phyloP scores from a whole-genome alignment of 2,113 vertebrate species.

The Procavia capensis region DNA sequence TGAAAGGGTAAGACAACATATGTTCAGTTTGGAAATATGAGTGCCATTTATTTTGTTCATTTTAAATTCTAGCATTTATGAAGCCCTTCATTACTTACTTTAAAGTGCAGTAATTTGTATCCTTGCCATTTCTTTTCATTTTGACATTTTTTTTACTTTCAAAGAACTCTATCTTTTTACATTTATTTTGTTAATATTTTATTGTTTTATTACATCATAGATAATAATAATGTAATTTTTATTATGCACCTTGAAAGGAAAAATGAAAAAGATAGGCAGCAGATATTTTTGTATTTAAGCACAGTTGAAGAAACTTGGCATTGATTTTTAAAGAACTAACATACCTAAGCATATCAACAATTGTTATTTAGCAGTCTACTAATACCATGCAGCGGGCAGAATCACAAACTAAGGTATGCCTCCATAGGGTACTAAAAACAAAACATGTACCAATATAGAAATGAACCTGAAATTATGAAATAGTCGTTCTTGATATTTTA shows the following conservation, averaged over 20 bases:
- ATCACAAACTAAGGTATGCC: background rate
- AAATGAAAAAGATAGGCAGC: background rate
- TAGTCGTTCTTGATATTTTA: background rate
- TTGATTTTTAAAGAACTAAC: background rate
- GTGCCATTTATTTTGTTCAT: slow-evolving; percentile 48
- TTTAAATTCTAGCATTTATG: slow-evolving; percentile 57
- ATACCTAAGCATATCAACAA: background rate
- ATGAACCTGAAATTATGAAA: background rate
- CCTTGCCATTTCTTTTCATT: slow-evolving; percentile 18
- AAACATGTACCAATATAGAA: background rate
- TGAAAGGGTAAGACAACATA: slow-evolving; percentile 73
- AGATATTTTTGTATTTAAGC: background rate
- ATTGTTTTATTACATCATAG: background rate
- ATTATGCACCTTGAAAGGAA: background rate
- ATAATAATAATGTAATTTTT: background rate
- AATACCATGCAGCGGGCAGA: background rate
- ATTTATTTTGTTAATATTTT: background rate
- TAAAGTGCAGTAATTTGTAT: slow-evolving; percentile 27
- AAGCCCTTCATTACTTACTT: slow-evolving; percentile 56
- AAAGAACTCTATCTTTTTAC: background rate
- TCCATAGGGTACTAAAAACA: background rate
- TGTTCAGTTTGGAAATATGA: slow-evolving; percentile 66
- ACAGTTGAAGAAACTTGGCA: background rate
- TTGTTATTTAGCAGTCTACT: background rate
- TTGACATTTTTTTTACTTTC: slow-evolving; percentile 34